Base-by-base conservation (phyloP, 2,797 vertebrate species). In the Diglossa cyanea region DNA sequence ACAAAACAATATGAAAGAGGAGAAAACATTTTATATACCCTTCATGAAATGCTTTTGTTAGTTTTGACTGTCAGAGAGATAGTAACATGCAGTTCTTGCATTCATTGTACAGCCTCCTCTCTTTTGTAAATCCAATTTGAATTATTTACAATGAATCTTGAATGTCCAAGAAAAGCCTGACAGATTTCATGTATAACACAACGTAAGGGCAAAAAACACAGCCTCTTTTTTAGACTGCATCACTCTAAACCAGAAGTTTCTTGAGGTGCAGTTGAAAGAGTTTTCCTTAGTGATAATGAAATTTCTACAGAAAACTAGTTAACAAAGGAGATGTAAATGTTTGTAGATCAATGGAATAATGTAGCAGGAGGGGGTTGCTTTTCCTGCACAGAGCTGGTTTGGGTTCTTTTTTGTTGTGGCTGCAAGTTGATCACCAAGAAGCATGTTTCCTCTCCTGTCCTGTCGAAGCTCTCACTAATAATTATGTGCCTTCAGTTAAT, bases 261-360 rank as follows among this genome's bases (percentile, higher is more conserved):
- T 96, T 71, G 90, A 95, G 86, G 71, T 90, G 90, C 88, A 82
- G 44, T 96, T 91, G 79, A 92, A 96, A 97, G 90, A 95, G 94
- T 47, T 53, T 95, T 97, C 75, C 91, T 95, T 86, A 90, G 94
- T 71, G 97, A 95, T 97, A 95, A 96, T 94, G 93, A 98, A 97
- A 97, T 97, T 97, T 97, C 98, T 95, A 81, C 97, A 97, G 97
- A 97, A 98, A 97, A 96, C 96, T 87, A 76, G 83, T 96, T 97
- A 94, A 98, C 98, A 98, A 98, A 98, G 83, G 96, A 97, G 97
- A 98, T 98, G 98, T 98, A 97, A 98, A 98, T 98, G 97, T 97
- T 98, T 97, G 96, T 96, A 94, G 95, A 97, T 98, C 97, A 97
- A 80, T 97, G 86, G 98, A 95, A 98, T 98, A 98, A 98, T 98